Base-by-base conservation (phyloP, 1,140 invertebrate genomes). In the Propsilocerus akamusi region DNA sequence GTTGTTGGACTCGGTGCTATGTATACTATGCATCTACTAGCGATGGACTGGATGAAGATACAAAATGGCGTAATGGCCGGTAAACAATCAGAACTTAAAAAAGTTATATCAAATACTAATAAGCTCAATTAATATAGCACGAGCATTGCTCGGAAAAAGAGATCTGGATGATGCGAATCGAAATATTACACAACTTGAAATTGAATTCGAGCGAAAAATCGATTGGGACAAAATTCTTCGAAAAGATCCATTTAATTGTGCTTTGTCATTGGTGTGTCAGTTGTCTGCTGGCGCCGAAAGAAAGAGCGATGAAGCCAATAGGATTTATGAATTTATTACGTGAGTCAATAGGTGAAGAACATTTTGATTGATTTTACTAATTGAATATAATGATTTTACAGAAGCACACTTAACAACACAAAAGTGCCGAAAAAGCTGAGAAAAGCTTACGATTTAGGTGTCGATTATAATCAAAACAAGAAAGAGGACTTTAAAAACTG, bases 11-110 rank as follows among this genome's bases (percentile, higher is more conserved):
- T 70, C 4, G 63, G 59, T 8, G 68, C 68, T 10, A 59, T 71
- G 58, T 71, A 68, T 51, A 64, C 70, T 59, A 55, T 71, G 51
- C 69, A 71, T 55, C 57, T 67, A 26, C 54, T 71, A 25, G 69
- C 69, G 0, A 62, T 67, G 53, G 69, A 71, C 50, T 70, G 61
- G 56, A 65, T 61, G 46, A 66, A 63, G 51, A 68, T 69, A 47
- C 55, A 61, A 4, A 50, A 49, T 8, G 62, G 60, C 3, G 57
- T 63, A 25, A 59, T 58, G 0, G 54, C 54, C 14, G 34, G 34
- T 41, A 41, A 41, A 8, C 14, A 7, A 20, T 20, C n/a, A n/a
- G 17, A 20, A 41, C 4, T 20, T 20, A 41, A 17, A 7, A 17
- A 20, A 41, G 6, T n/a, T 20, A 41, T 20, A 17, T 41, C 17